Evolutionary conservation across 2,113 vertebrate genomes (phyloP), one percentile per base, ranked within the genome.

Genomic region (Deroptyus accipitrinus): DNA sequence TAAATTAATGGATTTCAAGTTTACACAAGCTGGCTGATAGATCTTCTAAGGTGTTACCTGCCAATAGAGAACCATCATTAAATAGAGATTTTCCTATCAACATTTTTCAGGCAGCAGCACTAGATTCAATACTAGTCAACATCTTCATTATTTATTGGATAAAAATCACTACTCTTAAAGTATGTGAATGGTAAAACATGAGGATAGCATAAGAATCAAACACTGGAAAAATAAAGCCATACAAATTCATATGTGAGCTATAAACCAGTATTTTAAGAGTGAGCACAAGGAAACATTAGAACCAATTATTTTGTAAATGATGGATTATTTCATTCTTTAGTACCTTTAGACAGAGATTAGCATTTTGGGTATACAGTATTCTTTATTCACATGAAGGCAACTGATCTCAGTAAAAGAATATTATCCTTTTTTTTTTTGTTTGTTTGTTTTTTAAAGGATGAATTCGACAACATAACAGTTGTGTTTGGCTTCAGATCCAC

Each of bases 391-490:
- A 12, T 41, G 67, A 55, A 55, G 80, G 23, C 20, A 79, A 41
- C 24, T 48, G 23, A 68, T 68, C 31, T 77, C 59, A 35, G 30
- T 44, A 31, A 48, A 76, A 63, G 13, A 77, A 59, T 59, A 20
- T 52, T 52, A 8, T 55, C 6, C 33, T 39, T 74, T 48, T 51
- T 27, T 27, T 27, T 7, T 51, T 51, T 17, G 51, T 11, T 19
- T 9, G 6, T 20, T 33, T 20, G 13, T n/a, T 59, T n/a, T 46
- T 39, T 0, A 1, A 17, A 59, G 5, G 2, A 13, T n/a, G 24
- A 57, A 9, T 9, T 35, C 33, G 31, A 23, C 13, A 49, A 11
- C 33, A 12, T 15, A 49, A 30, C 81, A 35, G 9, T 42, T 55
- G 6, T 13, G 13, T 67, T 72, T 62, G 4, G 7, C 69, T 77